Conservation (phyloP, 2,797 vertebrate genomes). For the Sarcoramphus papa region DNA sequence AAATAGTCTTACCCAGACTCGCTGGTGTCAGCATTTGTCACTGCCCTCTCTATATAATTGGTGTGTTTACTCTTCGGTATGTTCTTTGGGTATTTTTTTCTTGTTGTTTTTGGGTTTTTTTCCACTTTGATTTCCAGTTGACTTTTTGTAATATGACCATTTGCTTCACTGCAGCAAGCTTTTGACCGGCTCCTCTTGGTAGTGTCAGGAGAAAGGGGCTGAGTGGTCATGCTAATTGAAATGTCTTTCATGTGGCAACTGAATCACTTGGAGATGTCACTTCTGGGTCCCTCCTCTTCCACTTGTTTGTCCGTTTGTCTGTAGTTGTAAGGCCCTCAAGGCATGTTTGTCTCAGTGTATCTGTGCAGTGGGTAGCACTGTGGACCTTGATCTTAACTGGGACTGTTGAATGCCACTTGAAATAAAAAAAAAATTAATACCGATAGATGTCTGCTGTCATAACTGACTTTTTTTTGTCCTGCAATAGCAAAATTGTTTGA, state of each 20-base stretch:
- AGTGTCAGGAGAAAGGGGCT: neutral
- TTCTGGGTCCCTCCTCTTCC: neutral
- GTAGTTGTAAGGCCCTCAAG: neutral
- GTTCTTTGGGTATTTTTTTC: neutral
- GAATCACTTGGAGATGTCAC: neutral
- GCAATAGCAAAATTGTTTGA: neutral
- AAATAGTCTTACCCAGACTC: neutral
- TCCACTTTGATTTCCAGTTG: neutral
- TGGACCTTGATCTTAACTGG: neutral
- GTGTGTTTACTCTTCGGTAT: neutral
- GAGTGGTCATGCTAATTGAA: neutral
- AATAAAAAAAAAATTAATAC: neutral
- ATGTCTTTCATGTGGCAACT: neutral
- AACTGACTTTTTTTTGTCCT: neutral
- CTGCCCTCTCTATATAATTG: neutral
- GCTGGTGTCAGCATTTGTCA: neutral
- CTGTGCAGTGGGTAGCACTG: neutral
- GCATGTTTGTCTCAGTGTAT: neutral
- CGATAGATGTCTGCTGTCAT: neutral
- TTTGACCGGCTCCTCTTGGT: neutral
- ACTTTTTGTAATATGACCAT: neutral
- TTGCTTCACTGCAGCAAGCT: neutral
- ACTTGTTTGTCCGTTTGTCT: neutral
- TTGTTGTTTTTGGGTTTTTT: neutral
- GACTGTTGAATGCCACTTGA: neutral